These are phyloP conservation scores for Sinotaia quadrata DNA, from an alignment of 2,888 invertebrate species.

Conservation along the genomic window DNA sequence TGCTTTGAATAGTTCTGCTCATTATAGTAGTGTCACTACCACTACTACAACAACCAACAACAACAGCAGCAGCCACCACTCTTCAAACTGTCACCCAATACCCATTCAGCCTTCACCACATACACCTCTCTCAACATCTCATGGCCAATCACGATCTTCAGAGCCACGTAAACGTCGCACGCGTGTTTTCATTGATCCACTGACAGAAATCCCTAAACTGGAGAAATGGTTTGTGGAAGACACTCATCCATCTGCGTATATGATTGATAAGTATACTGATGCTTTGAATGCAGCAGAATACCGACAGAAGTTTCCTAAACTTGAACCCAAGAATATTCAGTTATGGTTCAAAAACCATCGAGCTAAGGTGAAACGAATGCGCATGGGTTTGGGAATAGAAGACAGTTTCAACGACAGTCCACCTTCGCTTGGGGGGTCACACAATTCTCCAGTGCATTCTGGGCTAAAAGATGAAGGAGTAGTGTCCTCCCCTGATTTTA, in stretches of 20 bases:
- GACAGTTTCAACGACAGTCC: conserved; percentile 19
- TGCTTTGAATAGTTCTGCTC: conserved; percentile 19
- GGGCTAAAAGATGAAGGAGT: neutral
- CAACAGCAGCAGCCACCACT: conserved; percentile 21
- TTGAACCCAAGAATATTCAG: conserved; percentile 99
- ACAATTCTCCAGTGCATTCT: neutral
- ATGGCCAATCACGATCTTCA: conserved; percentile 29
- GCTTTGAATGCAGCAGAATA: conserved; percentile 97
- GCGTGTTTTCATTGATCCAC: conserved; percentile 98
- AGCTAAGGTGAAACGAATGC: conserved; percentile 95
- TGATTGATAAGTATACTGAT: conserved; percentile 97
- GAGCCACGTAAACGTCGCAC: conserved; percentile 85
- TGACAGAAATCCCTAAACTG: conserved; percentile 87
- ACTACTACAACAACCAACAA: conserved; percentile 31
- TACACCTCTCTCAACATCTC: conserved; percentile 14
- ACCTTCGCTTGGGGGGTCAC: neutral
- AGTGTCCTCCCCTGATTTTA: neutral
- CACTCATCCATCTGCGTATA: conserved; percentile 97
- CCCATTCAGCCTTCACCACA: conserved; percentile 36
- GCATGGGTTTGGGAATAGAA: conserved; percentile 45
- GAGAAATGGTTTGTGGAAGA: conserved; percentile 94
- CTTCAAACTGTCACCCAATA: conserved; percentile 35
- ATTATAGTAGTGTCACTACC: conserved; percentile 19
- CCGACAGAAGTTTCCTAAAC: conserved; percentile 96
- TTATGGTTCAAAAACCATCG: conserved; percentile 99